phyloP scores from a whole-genome alignment of 2,797 vertebrate genomes.

The Gallirallus australis region DNA sequence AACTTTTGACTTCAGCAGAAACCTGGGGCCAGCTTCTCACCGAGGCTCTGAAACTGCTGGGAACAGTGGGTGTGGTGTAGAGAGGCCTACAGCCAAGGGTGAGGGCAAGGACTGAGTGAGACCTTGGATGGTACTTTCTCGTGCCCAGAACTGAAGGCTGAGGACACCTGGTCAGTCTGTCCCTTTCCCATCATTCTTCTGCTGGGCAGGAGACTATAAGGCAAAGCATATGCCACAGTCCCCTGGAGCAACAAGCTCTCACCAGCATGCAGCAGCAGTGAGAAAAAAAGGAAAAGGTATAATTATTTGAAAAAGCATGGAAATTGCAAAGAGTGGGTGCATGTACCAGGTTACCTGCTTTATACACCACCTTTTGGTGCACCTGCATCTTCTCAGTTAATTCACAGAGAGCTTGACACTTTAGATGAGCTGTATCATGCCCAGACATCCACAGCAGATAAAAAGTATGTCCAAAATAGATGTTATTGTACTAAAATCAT shows the following conservation, averaged over 20 bases:
- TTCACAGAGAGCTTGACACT: not conserved
- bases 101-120: not conserved
- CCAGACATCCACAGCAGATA: not conserved
- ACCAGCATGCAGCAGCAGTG: not conserved
- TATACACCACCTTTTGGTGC: not conserved
- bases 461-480: not conserved
- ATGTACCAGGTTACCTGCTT: not conserved
- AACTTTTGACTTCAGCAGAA: not conserved
- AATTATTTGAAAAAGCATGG: not conserved
- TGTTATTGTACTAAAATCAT: not conserved
- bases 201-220: rapidly evolving
- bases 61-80: rapidly evolving
- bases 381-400: not conserved
- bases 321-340: not conserved
- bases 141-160: rapidly evolving
- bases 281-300: not conserved
- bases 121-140: rapidly evolving
- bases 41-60: rapidly evolving
- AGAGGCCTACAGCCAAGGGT: rapidly evolving
- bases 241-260: not conserved
- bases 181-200: not conserved
- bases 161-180: not conserved
- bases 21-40: rapidly evolving
- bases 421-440: not conserved
- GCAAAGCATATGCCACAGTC: not conserved